These are phyloP conservation scores for Protosalanx chinensis DNA, from an alignment of 2,797 vertebrate species.

Conservation along the genomic window DNA sequence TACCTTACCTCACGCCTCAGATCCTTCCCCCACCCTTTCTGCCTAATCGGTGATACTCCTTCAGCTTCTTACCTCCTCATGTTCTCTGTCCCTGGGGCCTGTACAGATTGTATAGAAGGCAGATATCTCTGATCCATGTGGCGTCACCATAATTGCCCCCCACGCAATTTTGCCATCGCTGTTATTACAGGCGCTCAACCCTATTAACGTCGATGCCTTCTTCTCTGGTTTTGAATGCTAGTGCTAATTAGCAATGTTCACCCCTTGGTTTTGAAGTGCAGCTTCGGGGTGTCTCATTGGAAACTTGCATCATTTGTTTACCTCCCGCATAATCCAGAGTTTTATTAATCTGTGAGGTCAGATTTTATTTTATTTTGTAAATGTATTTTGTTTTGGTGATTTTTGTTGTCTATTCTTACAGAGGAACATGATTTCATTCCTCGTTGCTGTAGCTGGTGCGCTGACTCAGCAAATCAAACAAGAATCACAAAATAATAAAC, in stretches of 20 bases:
- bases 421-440: background rate
- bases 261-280: slow-evolving; percentile 39
- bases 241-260: slow-evolving; percentile 66
- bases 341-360: slow-evolving; percentile 34
- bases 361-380: too few relatives aligned
- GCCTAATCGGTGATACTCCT: slow-evolving; percentile 43
- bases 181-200: slow-evolving; percentile 65
- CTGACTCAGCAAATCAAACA: slow-evolving; percentile 1
- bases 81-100: slow-evolving; percentile 51
- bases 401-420: background rate
- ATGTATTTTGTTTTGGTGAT: slow-evolving; percentile 36
- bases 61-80: slow-evolving; percentile 42
- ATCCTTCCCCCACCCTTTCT: slow-evolving; percentile 35
- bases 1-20: slow-evolving; percentile 44
- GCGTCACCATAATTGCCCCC: slow-evolving; percentile 71
- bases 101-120: slow-evolving; percentile 65
- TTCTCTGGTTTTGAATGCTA: slow-evolving; percentile 53
- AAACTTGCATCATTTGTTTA: slow-evolving; percentile 71
- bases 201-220: slow-evolving; percentile 65
- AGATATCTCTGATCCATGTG: slow-evolving; percentile 62
- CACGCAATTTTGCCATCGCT: slow-evolving; percentile 63
- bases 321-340: slow-evolving; percentile 49
- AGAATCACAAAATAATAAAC: background rate
- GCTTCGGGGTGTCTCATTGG: slow-evolving; percentile 55
- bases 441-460: too few relatives aligned